Evolutionary conservation across 2,113 vertebrate genomes (phyloP), one percentile per base, ranked within the genome.

Genomic region (Paracanthobrama guichenoti): DNA sequence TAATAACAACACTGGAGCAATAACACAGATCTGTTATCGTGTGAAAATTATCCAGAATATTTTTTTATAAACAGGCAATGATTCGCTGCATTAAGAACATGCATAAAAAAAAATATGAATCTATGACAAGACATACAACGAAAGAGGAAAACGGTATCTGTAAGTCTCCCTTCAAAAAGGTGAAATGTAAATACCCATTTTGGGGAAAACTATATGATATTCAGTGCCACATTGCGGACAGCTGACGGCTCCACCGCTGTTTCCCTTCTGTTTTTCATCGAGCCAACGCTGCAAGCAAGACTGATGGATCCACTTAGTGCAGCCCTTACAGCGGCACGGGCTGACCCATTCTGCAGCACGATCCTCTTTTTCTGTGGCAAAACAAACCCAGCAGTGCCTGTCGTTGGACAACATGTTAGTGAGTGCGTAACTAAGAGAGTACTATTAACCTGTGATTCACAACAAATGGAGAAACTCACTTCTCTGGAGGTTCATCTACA

Each of bases 291-390:
- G 95, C 76, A 95, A 90, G 71, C 95, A 95, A 0, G 91, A 75
- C 91, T 95, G 94, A 84, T 95, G 95, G 89, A 95, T 95, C 95
- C 95, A 95, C 80, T 95, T 95, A 0, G 94, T 95, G 85, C 93
- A 94, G 55, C 95, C 94, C 85, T 92, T 93, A 89, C 95, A 95
- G 20, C 94, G 88, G 88, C 95, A 95, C 4, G 94, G 95, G 26
- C 94, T 94, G 59, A 95, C 93, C 94, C 95, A 95, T 86, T 95
- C 93, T 0, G 93, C 93, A 0, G 79, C 76, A 0, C 75, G 90
- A 89, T 95, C 95, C 6, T 95, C 95, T 1, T 84, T 81, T 87
- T 95, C 95, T 0, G 92, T 95, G 73, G 93, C 92, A 74, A 95
- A 95, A 79, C 95, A 95, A 85, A 95, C 93, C 95, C 95, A 95